Evolutionary conservation across 2,888 invertebrate species (phyloP), one percentile per base, ranked within the genome.

Genomic region (Chrysolina oricalcia): DNA sequence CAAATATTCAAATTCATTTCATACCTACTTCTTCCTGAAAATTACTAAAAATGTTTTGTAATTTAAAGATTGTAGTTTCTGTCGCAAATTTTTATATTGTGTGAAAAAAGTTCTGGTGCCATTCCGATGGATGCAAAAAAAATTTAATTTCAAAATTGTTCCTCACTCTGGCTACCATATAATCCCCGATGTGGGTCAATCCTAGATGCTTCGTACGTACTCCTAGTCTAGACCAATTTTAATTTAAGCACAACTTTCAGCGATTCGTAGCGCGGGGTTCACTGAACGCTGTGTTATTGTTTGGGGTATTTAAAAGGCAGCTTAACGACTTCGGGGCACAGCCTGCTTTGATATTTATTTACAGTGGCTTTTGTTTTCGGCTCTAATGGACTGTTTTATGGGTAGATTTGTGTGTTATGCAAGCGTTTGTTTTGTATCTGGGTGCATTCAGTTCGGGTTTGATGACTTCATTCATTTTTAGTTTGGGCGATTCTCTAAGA

Each of bases 231-330:
- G 77, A 79, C 75, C 77, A 75, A 53, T 21, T 70, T 79, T 77
- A 79, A 75, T 75, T 77, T 79, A 77, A 79, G 77, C 77, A 68
- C 73, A 17, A 43, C 43, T 62, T 46, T 59, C 35, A 59, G 59
- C 76, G 65, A 76, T 78, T 71, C 72, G 70, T 70, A 59, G 74
- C 70, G 68, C 23, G 68, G 77, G 80, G 83, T 83, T 83, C 83
- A 82, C 46, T 82, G 83, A 77, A 82, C 83, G 82, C 79, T 78
- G 78, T 82, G 82, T 82, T 82, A 83, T 82, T 82, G 83, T 83
- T 83, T 82, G 69, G 73, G 56, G 73, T 59, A 70, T 70, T 76
- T 70, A 70, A 70, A 76, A 73, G 69, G 67, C 67, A 59, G 46
- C 65, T 68, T 67, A 75, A 75, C 71, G 75, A 66, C 75, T 67